phyloP scores from a whole-genome alignment of 2,888 invertebrate species.

The Willowsia nigromaculata region DNA sequence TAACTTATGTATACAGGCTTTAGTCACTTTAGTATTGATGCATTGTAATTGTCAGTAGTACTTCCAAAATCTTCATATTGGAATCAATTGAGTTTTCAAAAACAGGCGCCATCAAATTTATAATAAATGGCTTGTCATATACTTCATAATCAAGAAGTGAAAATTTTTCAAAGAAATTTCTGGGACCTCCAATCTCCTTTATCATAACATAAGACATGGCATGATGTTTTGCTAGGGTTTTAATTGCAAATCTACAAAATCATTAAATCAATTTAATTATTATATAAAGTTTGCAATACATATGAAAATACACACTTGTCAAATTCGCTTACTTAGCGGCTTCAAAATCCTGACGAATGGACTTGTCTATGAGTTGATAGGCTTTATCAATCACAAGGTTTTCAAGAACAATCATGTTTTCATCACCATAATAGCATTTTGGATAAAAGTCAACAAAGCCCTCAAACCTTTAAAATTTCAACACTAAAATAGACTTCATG shows the following conservation, averaged over 20 bases:
- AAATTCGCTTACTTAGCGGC: slow-evolving; percentile 42
- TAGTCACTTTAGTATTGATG: background rate
- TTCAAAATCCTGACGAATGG: slow-evolving; percentile 53
- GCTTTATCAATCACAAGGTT: slow-evolving; percentile 53
- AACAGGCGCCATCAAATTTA: background rate
- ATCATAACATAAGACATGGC: slow-evolving; percentile 50
- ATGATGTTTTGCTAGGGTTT: slow-evolving; percentile 60
- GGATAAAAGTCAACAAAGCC: slow-evolving; percentile 41
- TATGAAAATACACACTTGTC: background rate
- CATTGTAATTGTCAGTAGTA: too few relatives aligned
- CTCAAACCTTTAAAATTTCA: background rate
- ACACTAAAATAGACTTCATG: background rate
- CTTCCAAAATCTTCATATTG: slow-evolving; percentile 55
- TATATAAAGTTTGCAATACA: background rate
- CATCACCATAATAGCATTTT: slow-evolving; percentile 66
- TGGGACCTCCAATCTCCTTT: slow-evolving; percentile 21
- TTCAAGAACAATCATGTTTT: slow-evolving; percentile 62
- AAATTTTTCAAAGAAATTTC: slow-evolving; percentile 50
- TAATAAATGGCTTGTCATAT: background rate
- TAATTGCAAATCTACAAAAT: slow-evolving; percentile 39
- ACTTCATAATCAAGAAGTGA: background rate
- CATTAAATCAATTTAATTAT: background rate
- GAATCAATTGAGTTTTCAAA: slow-evolving; percentile 8
- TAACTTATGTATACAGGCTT: background rate
- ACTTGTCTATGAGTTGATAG: slow-evolving; percentile 46